Evolutionary conservation across 2,113 vertebrate species (phyloP), one percentile per base, ranked within the genome.

Genomic region (Vidua chalybeata): DNA sequence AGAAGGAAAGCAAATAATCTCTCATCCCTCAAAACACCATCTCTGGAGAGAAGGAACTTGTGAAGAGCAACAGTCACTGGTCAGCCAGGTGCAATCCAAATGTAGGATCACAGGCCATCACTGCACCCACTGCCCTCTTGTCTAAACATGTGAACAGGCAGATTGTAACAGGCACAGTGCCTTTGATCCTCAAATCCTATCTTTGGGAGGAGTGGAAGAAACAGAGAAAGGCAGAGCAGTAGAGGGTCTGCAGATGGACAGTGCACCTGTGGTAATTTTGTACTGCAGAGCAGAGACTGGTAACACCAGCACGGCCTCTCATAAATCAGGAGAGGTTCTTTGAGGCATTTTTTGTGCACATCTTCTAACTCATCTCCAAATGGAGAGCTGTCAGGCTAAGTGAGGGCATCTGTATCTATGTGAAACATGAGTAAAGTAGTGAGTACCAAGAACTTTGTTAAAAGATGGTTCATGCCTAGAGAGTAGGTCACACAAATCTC

Each of bases 291-390:
- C 24, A 49, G 83, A 55, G 23, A 11, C 28, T 46, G 79, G 26
- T 24, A 37, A 18, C 69, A 37, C 7, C 52, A 51, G 20, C 35
- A 59, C 0, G 0, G 56, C 35, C 71, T 56, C 56, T 82, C 52
- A 59, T 4, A 66, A 63, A 27, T 43, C 43, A 45, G 74, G 17
- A 87, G 22, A 39, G 6, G 9, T 30, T 68, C 66, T 85, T 56
- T 0, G 0, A 48, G 62, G 26, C 6, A 15, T 56, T 86, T 80
- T 31, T 37, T 13, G 22, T 20, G 43, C 33, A 61, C 13, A 4
- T 41, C 30, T 76, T 72, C 49, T 15, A 55, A 14, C 23, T 79
- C 35, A 10, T 30, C 21, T 72, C 37, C 55, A 46, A 56, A 62
- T 1, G 9, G 28, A 52, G 43, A 59, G 23, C 45, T 75, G 58